Conservation (phyloP, 2,888 invertebrate genomes). For the Carterocephalus palaemon region DNA sequence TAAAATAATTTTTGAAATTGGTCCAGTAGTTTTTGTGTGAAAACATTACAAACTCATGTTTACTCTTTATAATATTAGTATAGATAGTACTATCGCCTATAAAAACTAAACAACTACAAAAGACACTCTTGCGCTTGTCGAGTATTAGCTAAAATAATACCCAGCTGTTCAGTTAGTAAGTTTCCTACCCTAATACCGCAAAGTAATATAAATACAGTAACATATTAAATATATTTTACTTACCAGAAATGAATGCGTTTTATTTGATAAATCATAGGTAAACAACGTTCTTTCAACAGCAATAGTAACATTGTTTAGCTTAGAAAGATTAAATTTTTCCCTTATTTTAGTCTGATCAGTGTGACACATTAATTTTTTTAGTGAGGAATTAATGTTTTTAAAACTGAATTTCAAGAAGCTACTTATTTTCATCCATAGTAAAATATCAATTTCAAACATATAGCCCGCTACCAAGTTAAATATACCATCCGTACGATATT, state of each 20-base stretch:
- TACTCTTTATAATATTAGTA: too few relatives aligned
- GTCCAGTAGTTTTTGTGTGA: too few relatives aligned
- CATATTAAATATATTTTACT: constrained; percentile 19
- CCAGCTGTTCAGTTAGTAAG: too few relatives aligned
- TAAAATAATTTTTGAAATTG: too few relatives aligned
- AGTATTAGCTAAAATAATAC: too few relatives aligned
- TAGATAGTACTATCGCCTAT: too few relatives aligned
- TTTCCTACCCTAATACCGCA: too few relatives aligned
- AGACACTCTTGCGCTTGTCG: too few relatives aligned
- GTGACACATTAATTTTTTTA: not conserved
- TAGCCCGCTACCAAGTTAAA: not conserved
- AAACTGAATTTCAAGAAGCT: constrained; percentile 4
- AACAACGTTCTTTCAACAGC: constrained; percentile 24
- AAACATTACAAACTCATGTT: too few relatives aligned
- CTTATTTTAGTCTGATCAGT: not conserved
- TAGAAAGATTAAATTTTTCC: not conserved
- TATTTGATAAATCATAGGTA: constrained; percentile 21
- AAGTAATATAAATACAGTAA: too few relatives aligned
- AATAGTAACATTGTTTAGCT: constrained; percentile 1
- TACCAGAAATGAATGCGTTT: constrained; percentile 25
- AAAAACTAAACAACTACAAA: too few relatives aligned
- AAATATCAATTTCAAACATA: constrained; percentile 11
- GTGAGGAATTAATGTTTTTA: constrained; percentile 2
- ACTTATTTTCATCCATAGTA: constrained; percentile 9
- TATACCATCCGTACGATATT: not conserved